phyloP scores from a whole-genome alignment of 2,888 invertebrate species.

The Petrolisthes cinctipes region DNA sequence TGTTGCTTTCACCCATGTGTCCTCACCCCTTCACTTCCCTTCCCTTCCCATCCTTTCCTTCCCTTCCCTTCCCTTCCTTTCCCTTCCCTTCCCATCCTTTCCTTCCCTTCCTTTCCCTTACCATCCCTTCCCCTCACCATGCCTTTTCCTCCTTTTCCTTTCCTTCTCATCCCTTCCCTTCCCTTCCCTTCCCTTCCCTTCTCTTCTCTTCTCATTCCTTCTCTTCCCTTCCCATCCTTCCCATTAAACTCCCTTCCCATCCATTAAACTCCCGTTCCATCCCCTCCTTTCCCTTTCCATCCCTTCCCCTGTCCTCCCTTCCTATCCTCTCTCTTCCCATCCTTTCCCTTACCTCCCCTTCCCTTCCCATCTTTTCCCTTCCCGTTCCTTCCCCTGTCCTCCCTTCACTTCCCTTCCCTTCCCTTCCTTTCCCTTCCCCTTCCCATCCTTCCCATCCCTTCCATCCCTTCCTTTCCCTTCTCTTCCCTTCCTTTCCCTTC shows the following conservation, averaged over 20 bases:
- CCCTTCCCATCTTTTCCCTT: too few relatives aligned
- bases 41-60: neutral
- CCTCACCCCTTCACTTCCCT: neutral
- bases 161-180: neutral
- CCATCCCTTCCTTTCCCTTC: neutral
- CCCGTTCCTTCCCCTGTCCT: neutral
- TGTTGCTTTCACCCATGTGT: too few relatives aligned
- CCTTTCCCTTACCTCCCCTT: neutral
- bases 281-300: too few relatives aligned
- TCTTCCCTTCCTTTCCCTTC: neutral
- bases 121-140: neutral
- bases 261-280: neutral
- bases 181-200: neutral
- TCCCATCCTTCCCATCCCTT: neutral
- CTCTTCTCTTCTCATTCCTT: too few relatives aligned
- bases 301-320: neutral
- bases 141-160: neutral
- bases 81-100: too few relatives aligned
- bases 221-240: neutral
- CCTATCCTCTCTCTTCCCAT: neutral
- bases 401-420: neutral
- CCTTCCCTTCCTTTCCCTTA: neutral
- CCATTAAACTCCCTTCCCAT: neutral
- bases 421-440: neutral
- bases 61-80: neutral